Base-by-base conservation (phyloP, 2,888 invertebrate species). In the Phyllotreta striolata region DNA sequence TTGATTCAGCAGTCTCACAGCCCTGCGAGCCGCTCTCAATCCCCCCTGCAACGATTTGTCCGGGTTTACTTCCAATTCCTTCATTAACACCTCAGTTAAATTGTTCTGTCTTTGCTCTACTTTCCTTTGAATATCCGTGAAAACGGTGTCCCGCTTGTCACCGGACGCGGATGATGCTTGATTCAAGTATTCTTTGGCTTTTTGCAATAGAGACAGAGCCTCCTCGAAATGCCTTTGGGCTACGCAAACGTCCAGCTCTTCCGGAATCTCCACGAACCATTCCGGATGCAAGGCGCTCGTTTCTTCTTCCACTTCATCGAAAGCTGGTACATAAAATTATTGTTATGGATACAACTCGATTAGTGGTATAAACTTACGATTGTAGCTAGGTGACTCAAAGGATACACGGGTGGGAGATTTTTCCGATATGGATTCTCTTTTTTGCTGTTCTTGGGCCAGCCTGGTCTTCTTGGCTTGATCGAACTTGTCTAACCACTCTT, bases 141-240 rank as follows among this genome's bases (percentile, higher is more conserved):
- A 67, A 8, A 81, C 77, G 40, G 82, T 81, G 67, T 83, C 84
- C 41, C 79, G 78, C 51, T 80, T 79, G 12, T 63, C 62, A 56
- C 81, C 80, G 70, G 68, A 24, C 1, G 24, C 74, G 6, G 69
- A 61, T 9, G 64, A 64, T 56, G 76, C 74, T 56, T 77, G 74
- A 56, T 80, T 67, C 34, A 89, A 78, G 74, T 85, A 88, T 5
- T 85, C 83, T 66, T 85, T 85, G 0, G 87, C 84, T 74, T 88
- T 89, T 71, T 91, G 90, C 71, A 97, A 87, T 9, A 96, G 83
- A 68, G 88, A 87, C 69, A 95, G 91, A 0, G 96, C 96, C 77
- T 93, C 94, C 80, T 96, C 95, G 78, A 98, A 98, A 81, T 97
- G 95, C 73, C 98, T 87, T 81, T 98, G 96, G 0, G 97, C 98